Evolutionary conservation across 2,113 vertebrate species (phyloP), one percentile per base, ranked within the genome.

Genomic region (Grallaria varia): DNA sequence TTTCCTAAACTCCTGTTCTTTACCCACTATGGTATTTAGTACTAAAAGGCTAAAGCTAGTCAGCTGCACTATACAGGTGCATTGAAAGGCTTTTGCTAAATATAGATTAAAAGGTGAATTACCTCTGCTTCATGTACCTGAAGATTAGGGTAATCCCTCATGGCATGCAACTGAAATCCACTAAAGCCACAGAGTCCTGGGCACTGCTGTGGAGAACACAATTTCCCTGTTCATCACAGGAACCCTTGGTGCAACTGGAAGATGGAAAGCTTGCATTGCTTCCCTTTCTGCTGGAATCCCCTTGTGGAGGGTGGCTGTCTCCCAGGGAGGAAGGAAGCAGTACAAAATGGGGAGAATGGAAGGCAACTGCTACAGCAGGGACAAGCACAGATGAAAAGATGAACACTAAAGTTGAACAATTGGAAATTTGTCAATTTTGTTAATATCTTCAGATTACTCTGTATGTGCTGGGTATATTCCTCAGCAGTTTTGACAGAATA

Each of bases 71-170:
- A 28, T 30, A 82, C 28, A 89, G 53, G 55, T 66, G 47, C 50
- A 58, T 42, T 59, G 72, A 83, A 91, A 84, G 44, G 67, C 35
- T 88, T 93, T 77, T 91, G 23, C 60, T 95, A 94, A 80, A 84
- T 64, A 84, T 71, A 31, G 95, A 96, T 93, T 94, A 90, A 85
- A 95, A 96, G 79, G 52, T 86, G 87, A 96, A 86, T 74, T 94
- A 86, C 66, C 44, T 84, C 83, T 66, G 33, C 79, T 78, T 27
- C 6, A 1, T 45, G 56, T 92, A 91, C 73, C 52, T 95, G 83
- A 86, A 75, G 83, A 93, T 94, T 71, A 94, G 44, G 31, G 33
- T 93, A 94, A 97, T 97, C 56, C 60, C 45, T 83, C 64, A 22
- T 3, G 40, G 76, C 63, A 39, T n/a, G 50, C 59, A 77, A 31